Evolutionary conservation across 2,888 invertebrate species (phyloP).

Genomic region (Hirtodrosophila duncani): DNA sequence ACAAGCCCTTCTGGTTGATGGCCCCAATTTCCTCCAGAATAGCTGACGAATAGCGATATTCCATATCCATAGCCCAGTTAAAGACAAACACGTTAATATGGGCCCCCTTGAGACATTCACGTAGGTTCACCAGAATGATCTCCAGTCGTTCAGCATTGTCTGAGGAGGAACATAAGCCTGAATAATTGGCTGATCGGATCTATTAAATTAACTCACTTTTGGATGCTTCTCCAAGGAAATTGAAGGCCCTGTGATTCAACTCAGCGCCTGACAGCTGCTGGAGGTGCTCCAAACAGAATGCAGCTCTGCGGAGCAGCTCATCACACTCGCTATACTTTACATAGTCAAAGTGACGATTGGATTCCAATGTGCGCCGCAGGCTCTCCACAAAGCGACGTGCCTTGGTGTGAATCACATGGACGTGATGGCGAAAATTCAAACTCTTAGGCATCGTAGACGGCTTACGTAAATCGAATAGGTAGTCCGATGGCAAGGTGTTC

Average conservation of each 20-base stretch:
- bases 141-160: slow-evolving; percentile 51
- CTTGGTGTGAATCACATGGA: slow-evolving; percentile 61
- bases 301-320: slow-evolving; percentile 29
- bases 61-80: slow-evolving; percentile 68
- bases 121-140: slow-evolving; percentile 38
- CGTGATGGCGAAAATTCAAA: slow-evolving; percentile 62
- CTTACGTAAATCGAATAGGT: slow-evolving; percentile 29
- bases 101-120: slow-evolving; percentile 56
- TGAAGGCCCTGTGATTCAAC: slow-evolving; percentile 56
- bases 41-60: slow-evolving; percentile 50
- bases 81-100: slow-evolving; percentile 57
- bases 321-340: slow-evolving; percentile 57
- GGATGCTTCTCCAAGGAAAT: slow-evolving; percentile 33
- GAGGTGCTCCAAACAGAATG: slow-evolving; percentile 15
- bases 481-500: slow-evolving; percentile 50
- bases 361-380: slow-evolving; percentile 48
- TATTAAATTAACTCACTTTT: slow-evolving; percentile 36
- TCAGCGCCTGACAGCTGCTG: slow-evolving; percentile 34
- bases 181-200: neutral
- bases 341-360: slow-evolving; percentile 55
- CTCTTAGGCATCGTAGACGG: slow-evolving; percentile 42
- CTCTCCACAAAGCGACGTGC: slow-evolving; percentile 45
- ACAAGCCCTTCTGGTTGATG: slow-evolving; percentile 25
- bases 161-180: slow-evolving; percentile 10
- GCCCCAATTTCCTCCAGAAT: slow-evolving; percentile 34